These are phyloP conservation scores for Leptobrachium ailaonicum DNA, from an alignment of 2,113 vertebrate genomes.

Conservation along the genomic window DNA sequence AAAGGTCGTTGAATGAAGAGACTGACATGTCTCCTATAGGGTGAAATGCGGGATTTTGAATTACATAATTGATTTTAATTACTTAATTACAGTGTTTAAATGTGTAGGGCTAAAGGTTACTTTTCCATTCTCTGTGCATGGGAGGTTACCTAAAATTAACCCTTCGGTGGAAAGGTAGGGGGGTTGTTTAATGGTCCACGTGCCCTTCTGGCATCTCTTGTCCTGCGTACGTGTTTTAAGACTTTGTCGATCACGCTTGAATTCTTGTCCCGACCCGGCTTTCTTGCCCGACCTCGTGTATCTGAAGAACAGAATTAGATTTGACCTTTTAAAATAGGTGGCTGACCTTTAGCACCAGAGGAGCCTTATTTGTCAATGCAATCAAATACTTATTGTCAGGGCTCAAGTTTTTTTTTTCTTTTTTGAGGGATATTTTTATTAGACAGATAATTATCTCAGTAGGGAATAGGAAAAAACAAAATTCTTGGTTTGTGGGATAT, in stretches of 20 bases:
- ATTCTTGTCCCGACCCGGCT: conserved; percentile 64
- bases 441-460: conserved; percentile 79
- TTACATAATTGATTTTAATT: conserved; percentile 98
- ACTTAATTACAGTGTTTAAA: conserved; percentile 89
- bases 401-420: conserved; percentile 71
- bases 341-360: conserved; percentile 59
- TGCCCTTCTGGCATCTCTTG: conserved; percentile 42
- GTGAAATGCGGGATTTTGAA: conserved; percentile 83
- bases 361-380: conserved; percentile 79
- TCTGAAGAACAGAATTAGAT: conserved; percentile 70
- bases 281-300: conserved; percentile 68
- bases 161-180: conserved; percentile 50
- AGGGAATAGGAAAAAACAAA: conserved; percentile 67
- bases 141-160: conserved; percentile 63
- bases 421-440: conserved; percentile 78
- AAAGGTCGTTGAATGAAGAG: conserved; percentile 83
- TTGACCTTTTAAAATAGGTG: not conserved
- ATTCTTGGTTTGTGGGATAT: conserved; percentile 68
- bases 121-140: conserved; percentile 76
- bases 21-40: conserved; percentile 78
- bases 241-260: not conserved
- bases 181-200: conserved; percentile 54
- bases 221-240: not conserved
- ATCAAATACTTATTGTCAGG: conserved; percentile 84
- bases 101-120: conserved; percentile 86